A percentile compares a stretch with the other conserved stretches of the same genome.
phyloP scores from a whole-genome alignment of 2,797 vertebrate genomes.

The Gymnoscopelus braueri region DNA sequence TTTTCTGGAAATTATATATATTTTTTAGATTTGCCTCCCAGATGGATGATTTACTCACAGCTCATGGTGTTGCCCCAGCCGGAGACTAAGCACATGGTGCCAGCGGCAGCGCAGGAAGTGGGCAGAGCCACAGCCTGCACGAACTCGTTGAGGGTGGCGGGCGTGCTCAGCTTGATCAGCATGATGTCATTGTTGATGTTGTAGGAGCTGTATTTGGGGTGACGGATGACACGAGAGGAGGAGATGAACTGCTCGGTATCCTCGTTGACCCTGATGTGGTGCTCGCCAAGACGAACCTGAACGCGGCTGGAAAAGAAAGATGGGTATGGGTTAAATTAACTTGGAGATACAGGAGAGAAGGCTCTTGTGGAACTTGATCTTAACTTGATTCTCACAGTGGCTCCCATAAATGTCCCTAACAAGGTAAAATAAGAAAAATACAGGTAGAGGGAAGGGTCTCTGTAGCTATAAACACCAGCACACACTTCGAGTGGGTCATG shows the following conservation, averaged over 20 bases:
- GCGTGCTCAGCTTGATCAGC: slow-evolving; percentile 83
- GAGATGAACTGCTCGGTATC: slow-evolving; percentile 77
- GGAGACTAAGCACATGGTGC: slow-evolving; percentile 83
- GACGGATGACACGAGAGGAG: slow-evolving; percentile 73
- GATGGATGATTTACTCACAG: slow-evolving; percentile 54
- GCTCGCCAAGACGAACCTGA: slow-evolving; percentile 84
- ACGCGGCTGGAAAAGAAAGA: slow-evolving; percentile 68
- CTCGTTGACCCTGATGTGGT: slow-evolving; percentile 71
- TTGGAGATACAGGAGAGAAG: too few relatives aligned
- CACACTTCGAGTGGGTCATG: too few relatives aligned
- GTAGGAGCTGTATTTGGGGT: slow-evolving; percentile 66
- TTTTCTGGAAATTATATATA: too few relatives aligned
- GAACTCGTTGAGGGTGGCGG: slow-evolving; percentile 74
- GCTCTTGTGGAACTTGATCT: too few relatives aligned
- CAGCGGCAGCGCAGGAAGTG: slow-evolving; percentile 68
- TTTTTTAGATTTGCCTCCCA: too few relatives aligned
- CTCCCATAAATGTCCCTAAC: too few relatives aligned
- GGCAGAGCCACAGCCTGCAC: slow-evolving; percentile 82
- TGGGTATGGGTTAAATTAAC: too few relatives aligned
- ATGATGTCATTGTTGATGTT: slow-evolving; percentile 86
- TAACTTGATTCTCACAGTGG: too few relatives aligned
- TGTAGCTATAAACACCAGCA: too few relatives aligned
- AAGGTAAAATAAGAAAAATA: too few relatives aligned
- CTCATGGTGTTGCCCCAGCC: slow-evolving; percentile 87
- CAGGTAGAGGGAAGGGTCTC: too few relatives aligned